Base-by-base conservation (phyloP, 1,140 invertebrate species). In the Brachystomella parvula region DNA sequence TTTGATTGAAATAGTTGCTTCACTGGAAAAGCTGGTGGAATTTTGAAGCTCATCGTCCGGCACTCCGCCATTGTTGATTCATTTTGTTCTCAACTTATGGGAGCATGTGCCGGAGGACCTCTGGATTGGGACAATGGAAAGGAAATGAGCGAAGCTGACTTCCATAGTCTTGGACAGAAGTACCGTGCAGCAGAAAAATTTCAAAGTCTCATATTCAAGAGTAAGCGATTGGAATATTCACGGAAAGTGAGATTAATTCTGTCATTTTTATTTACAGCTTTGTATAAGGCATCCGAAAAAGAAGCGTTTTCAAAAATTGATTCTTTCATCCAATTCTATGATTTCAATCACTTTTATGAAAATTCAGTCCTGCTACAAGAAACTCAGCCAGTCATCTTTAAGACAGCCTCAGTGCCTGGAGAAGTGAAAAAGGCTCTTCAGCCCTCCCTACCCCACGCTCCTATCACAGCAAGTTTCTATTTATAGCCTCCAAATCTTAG, bases 51-150 rank as follows among this genome's bases (percentile, higher is more conserved):
- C 3, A 31, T 73, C 2, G 32, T 53, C 2, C 47, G 64, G 47
- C 71, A 70, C 28, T 60, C 70, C 17, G 47, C 63, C 28, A 35
- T 73, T 1, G 66, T 70, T 21, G 71, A 73, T 24, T 39, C 57
- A 21, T 73, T 73, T 28, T 70, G 71, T 33, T 26, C 47, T 15
- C 19, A 64, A 70, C 24, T 62, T 6, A 29, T 67, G 30, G 31
- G 47, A 26, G 24, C 44, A 2, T 53, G 49, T 53, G 47, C 26
- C 24, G 44, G 26, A 15, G 3, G 19, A 21, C 9, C 35, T 15
- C 28, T 65, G 6, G 26, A 65, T 49, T 70, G 65, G 63, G 56
- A 63, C 24, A 29, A 31, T 6, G 65, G 64, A 1, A 29, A 63
- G 47, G 58, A 68, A 44, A 56, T 72, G n/a, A 19, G 17, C 15